Base-by-base conservation (phyloP, 1,140 invertebrate genomes). In the Tachypleus tridentatus region DNA sequence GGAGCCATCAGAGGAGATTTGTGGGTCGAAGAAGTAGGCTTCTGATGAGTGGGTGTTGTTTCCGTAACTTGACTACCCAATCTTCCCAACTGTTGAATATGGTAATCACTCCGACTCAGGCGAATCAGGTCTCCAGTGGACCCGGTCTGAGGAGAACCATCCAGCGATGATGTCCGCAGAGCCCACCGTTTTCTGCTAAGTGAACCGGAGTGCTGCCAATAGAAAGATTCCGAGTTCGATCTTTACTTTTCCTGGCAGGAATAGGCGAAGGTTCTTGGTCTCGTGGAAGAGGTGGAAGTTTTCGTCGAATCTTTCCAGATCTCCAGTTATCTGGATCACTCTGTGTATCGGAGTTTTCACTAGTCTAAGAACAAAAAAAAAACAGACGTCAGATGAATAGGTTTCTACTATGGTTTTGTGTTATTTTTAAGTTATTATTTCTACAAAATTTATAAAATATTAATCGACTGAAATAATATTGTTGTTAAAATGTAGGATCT, bases 251-350 rank as follows among this genome's bases (percentile, higher is more conserved):
- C 50, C 75, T 73, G 3, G 77, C 76, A 51, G 79, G 78, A 7
- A 81, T 71, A 5, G 77, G 76, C 4, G 78, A 76, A 3, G 81
- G 80, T 68, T 82, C 81, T 70, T 84, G 82, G 61, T 82, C 81
- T 1, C 79, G 72, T 4, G 83, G 83, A 53, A 84, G 78, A 11
- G 80, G 76, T 4, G 83, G 82, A 29, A 84, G 73, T 70, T 82
- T 83, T 54, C 83, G 72, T 50, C 83, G 73, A 64, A 82, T 78
- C 61, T 82, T 76, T 49, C 80, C 75, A 5, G 79, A 79, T 64
- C 80, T 80, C 67, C 78, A 77, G 10, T 79, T 80, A 66, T 81
- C 80, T 0, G 80, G 79, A 67, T 80, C 80, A 67, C 79, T 80
- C 70, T 80, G 74, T 5, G 79, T 80, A 68, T 81, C 80, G 0